Evolutionary conservation across 2,113 vertebrate genomes (phyloP), one percentile per base, ranked within the genome.

Genomic region (Lathamus discolor): DNA sequence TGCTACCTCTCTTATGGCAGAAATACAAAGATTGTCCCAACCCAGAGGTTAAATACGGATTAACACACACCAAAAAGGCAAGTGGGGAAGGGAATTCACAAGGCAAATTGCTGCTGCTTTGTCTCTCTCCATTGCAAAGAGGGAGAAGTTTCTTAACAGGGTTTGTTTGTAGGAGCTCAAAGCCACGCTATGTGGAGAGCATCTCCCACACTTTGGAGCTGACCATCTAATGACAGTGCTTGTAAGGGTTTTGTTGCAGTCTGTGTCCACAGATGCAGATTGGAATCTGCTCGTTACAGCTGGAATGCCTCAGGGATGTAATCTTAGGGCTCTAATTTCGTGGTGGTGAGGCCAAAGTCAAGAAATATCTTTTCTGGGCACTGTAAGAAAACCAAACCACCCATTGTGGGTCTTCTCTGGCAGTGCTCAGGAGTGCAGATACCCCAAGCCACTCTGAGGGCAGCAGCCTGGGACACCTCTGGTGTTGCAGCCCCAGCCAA

Each of bases 361-460:
- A 79, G 94, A 91, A 92, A 70, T 83, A 24, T 49, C 80, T 77
- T 88, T 61, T 67, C 75, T 83, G 67, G 81, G 61, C 88, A 85
- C 8, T 61, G 62, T 61, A 14, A 52, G 85, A 41, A 90, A 61
- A 22, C 86, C 88, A 41, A 44, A 31, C 7, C 33, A 9, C 72
- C 27, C 52, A 9, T 54, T 76, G 55, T 39, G 73, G 91, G 59
- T 49, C 33, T 83, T 8, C 29, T 3, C 49, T 86, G 93, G 59
- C 78, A 69, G 74, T 2, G 43, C 44, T 61, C 9, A 17, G 76
- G n/a, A 19, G 86, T 4, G 41, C 75, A n/a, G 76, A 22, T 19
- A 31, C 6, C 81, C 81, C 55, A 18, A 3, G 24, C 41, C n/a
- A 1, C 88, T 35, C 3, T 1, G 64, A 4, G 3, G 39, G 49